phyloP scores from a whole-genome alignment of 2,888 invertebrate genomes.

The Melieria omissa region DNA sequence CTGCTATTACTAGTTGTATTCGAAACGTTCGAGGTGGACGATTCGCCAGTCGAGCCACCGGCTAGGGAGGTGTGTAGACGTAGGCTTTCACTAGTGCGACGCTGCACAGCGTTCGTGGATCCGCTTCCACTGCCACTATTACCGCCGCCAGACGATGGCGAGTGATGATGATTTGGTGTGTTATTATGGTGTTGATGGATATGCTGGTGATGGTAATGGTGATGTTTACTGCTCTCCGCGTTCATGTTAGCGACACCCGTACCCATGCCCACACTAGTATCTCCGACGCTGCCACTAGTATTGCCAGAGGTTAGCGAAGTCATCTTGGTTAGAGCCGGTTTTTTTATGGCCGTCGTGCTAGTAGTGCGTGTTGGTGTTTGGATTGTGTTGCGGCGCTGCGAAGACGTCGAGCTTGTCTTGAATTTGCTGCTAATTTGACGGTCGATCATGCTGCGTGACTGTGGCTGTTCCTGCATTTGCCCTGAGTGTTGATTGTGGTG shows the following conservation, averaged over 20 bases:
- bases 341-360: constrained; percentile 54
- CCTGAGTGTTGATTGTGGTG: constrained; percentile 34
- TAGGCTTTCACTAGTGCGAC: constrained; percentile 79
- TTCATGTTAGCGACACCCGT: constrained; percentile 13
- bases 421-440: constrained; percentile 58
- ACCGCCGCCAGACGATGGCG: constrained; percentile 16
- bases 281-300: constrained; percentile 27
- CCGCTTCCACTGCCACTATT: constrained; percentile 19
- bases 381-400: constrained; percentile 57
- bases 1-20: constrained; percentile 53
- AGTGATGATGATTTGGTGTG: constrained; percentile 38
- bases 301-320: constrained; percentile 50
- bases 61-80: constrained; percentile 67
- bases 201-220: constrained; percentile 49
- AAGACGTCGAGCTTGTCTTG: constrained; percentile 50
- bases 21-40: constrained; percentile 44
- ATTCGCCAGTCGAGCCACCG: constrained; percentile 34
- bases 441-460: constrained; percentile 58
- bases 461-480: constrained; percentile 39
- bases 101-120: constrained; percentile 69
- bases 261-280: constrained; percentile 21
- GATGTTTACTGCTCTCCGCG: constrained; percentile 44
- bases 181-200: constrained; percentile 45
- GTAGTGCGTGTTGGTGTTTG: constrained; percentile 51
- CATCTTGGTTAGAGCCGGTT: constrained; percentile 56